A percentile compares a stretch with the other conserved stretches of the same genome.
Conservation (phyloP, 1,140 invertebrate species). For the Chelonus insularis region DNA sequence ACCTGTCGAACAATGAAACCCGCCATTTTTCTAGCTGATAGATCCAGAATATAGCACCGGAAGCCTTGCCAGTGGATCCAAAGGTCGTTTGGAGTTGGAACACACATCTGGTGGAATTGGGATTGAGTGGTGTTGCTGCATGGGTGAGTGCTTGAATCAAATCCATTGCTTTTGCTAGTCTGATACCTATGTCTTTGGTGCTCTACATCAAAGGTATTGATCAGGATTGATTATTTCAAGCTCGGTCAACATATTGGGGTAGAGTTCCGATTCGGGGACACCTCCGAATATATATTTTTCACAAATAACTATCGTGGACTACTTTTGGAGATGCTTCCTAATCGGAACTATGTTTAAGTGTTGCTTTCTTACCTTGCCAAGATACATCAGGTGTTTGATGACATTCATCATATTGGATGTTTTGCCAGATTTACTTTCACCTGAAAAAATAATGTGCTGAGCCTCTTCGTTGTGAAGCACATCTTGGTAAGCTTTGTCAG, state of each 20-base stretch:
- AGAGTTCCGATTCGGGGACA: too few relatives aligned
- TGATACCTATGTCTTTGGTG: slow-evolving; percentile 66
- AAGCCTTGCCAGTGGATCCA: slow-evolving; percentile 80
- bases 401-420: slow-evolving; percentile 75
- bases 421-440: slow-evolving; percentile 84
- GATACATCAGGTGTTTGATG: slow-evolving; percentile 73
- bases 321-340: too few relatives aligned
- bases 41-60: slow-evolving; percentile 81
- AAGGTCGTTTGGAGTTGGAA: slow-evolving; percentile 84
- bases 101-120: slow-evolving; percentile 82
- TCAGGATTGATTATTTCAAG: not conserved
- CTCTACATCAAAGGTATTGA: slow-evolving; percentile 44
- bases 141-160: slow-evolving; percentile 82
- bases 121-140: slow-evolving; percentile 82
- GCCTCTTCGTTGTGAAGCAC: slow-evolving; percentile 79
- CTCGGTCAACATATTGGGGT: too few relatives aligned
- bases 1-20: slow-evolving; percentile 79
- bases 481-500: slow-evolving; percentile 84
- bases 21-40: slow-evolving; percentile 88
- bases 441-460: slow-evolving; percentile 81
- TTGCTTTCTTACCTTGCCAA: slow-evolving; percentile 65
- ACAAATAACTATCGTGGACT: too few relatives aligned
- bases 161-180: slow-evolving; percentile 72
- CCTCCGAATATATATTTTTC: too few relatives aligned
- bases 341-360: not conserved